Base-by-base conservation (phyloP, 2,888 invertebrate genomes). In the Dasysyrphus albostriatus region DNA sequence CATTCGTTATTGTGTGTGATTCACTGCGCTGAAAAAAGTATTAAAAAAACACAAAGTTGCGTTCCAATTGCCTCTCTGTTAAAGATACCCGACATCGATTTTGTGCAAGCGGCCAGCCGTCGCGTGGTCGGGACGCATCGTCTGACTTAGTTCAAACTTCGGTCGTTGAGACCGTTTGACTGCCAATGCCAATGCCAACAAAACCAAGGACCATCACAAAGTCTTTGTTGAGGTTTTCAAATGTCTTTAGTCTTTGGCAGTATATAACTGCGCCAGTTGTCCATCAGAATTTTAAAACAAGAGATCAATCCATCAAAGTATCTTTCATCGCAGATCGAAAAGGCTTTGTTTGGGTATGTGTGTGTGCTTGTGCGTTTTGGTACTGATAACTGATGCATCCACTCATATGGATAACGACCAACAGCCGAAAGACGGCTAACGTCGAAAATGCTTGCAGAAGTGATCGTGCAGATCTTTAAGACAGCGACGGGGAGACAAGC, bases 221-320 rank as follows among this genome's bases (percentile, higher is more conserved):
- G 54, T 82, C 34, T 87, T 78, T 87, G 85, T 78, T 77, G 49
- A 42, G 54, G 67, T 76, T 76, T 76, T 29, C 56, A 87, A 78
- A 76, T 77, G 81, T 77, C 76, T 77, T 37, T 51, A 19, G 61
- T 42, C 42, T 14, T 19, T 42, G 14, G 32, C 56, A 42, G 70
- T 72, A 78, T 72, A 78, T 70, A 83, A 79, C 87, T 87, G 87
- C 75, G 78, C 75, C 83, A 83, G 83, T 83, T 87, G 87, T 87
- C 87, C 83, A 78, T 87, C 87, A 87, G 87, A 83, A 79, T 83
- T 87, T 61, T 70, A 88, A 88, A 88, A 83, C 88, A 83, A 83
- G 70, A 83, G 88, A 88, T 88, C 88, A 88, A 88, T 88, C 88
- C 83, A 88, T 88, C 83, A 88, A 83, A 88, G 88, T 73, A 76